Percentiles rank a stretch among this genome's conserved stretches.
Conservation (phyloP, 2,888 invertebrate genomes). For the Chloromyia formosa region DNA sequence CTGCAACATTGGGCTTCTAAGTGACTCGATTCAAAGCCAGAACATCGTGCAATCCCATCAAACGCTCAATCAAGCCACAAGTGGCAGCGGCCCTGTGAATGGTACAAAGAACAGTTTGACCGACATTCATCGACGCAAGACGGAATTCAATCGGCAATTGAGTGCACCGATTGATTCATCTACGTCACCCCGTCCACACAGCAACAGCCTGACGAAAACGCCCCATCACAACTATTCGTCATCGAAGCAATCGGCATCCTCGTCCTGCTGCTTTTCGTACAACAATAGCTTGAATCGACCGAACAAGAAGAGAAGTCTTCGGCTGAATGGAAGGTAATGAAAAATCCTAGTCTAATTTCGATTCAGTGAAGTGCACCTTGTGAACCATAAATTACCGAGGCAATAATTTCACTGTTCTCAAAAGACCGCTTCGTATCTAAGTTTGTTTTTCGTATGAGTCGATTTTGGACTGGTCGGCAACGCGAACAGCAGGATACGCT, state of each 20-base stretch:
- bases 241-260: conserved; percentile 58
- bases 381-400: not conserved
- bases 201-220: conserved; percentile 50
- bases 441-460: no score
- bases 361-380: no score
- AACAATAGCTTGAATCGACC: conserved; percentile 63
- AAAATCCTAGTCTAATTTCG: conserved; percentile 2
- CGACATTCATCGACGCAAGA: conserved; percentile 61
- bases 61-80: conserved; percentile 57
- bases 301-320: conserved; percentile 60
- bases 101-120: conserved; percentile 60
- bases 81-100: conserved; percentile 59
- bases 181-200: conserved; percentile 52
- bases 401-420: not conserved
- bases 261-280: conserved; percentile 57
- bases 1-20: conserved; percentile 59
- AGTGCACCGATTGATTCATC: conserved; percentile 63
- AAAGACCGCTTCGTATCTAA: no score
- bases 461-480: no score
- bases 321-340: conserved; percentile 63
- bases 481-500: no score
- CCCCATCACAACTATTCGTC: conserved; percentile 57
- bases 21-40: conserved; percentile 53
- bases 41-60: conserved; percentile 55
- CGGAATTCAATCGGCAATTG: conserved; percentile 64